Base-by-base conservation (phyloP, 2,113 vertebrate genomes). In the Geococcyx californianus region DNA sequence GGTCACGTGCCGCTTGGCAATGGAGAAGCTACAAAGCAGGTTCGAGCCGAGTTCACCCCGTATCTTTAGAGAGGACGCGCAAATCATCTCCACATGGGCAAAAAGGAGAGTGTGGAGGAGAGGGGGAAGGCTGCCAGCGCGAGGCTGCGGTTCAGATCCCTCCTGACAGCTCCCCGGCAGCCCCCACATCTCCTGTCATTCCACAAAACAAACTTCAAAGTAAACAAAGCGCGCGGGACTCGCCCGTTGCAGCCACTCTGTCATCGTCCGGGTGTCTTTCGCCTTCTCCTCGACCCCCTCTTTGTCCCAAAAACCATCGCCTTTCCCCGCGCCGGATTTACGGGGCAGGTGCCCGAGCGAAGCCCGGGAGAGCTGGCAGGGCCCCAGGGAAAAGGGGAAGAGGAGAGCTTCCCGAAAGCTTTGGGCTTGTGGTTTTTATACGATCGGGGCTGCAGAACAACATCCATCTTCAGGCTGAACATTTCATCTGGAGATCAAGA, bases 281-380 rank as follows among this genome's bases (percentile, higher is more conserved):
- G 28, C 42, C 31, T 45, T 45, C 31, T 40, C 24, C 11, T 29
- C 3, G 3, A 4, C 14, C 4, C 8, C 54, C 31, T 33, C 18
- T n/a, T 59, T 13, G 29, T 44, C 52, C 56, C 2, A 8, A 60
- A 16, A 60, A 16, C 77, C 36, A 2, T 64, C 4, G 64, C 64
- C 3, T 83, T 72, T 47, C 21, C 77, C 45, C 4, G 23, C 28
- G 54, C 64, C 34, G 95, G 93, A 86, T 96, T 33, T 84, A 84
- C 92, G 93, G 94, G 95, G 96, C 96, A 94, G 93, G 93, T 94
- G 93, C 93, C 79, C 21, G 73, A 40, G 74, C 25, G 8, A 47
- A 73, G 52, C n/a, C 0, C 66, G 3, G 80, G 28, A n/a, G 56
- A 74, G 42, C 74, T 68, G 80, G 74, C 68, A 10, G 80, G 78